Base-by-base conservation (phyloP, 1,140 invertebrate genomes). In the Scylla paramamosain region DNA sequence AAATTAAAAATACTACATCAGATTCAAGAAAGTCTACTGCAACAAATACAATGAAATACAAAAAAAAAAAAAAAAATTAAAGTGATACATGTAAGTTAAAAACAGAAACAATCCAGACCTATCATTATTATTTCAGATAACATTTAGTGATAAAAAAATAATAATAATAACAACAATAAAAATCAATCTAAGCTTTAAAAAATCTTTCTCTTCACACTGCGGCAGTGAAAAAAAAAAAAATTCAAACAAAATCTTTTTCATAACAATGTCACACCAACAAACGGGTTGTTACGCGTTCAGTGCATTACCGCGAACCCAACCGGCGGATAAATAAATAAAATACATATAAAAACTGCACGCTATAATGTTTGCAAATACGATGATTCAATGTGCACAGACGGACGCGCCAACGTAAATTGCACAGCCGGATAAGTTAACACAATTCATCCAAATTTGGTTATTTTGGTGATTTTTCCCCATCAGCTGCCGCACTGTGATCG, bases 281-380 rank as follows among this genome's bases (percentile, higher is more conserved):
- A n/a, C 20, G 67, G 25, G 25, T 77, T 77, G 0, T 77, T 77
- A 77, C 20, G 67, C 8, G 67, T n/a, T 77, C 25, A n/a, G 20
- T 77, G n/a, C n/a, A n/a, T n/a, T 7, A 12, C 67, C 67, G 6
- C 67, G 67, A 12, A 77, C 6, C 67, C 67, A n/a, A 77, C 12
- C 20, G n/a, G 67, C 12, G 39, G 39, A 39, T 39, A 39, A 39
- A 39, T 39, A 39, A 39, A 39, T 39, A 39, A 39, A 39, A 39
- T 39, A 39, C 39, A 6, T 39, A 39, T 39, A 39, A 39, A 39
- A 39, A 39, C 39, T 39, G 39, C 39, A 39, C 39, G 39, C 39
- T 59, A 59, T 59, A 59, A 59, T 59, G 67, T 77, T 77, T 77
- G 67, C 67, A 77, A 77, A 77, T 77, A 77, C 20, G n/a, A n/a